phyloP scores from a whole-genome alignment of 2,797 vertebrate genomes.

The Tokudaia tokunoshimensis region DNA sequence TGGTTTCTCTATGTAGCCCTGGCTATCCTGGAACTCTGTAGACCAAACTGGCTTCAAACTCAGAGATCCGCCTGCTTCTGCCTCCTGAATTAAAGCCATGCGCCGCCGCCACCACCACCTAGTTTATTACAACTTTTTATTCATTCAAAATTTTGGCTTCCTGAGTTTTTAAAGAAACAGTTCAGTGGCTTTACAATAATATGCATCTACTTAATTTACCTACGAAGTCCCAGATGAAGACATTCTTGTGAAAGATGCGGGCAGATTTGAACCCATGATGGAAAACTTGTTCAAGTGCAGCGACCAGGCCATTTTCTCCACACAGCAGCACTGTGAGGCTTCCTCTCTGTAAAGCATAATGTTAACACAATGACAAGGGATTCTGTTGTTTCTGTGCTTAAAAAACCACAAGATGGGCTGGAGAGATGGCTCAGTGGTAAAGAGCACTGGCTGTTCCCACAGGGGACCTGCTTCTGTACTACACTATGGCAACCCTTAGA shows the following conservation, averaged over 20 bases:
- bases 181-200: background rate
- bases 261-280: constrained; percentile 95
- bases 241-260: constrained; percentile 97
- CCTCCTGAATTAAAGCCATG: background rate
- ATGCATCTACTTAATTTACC: constrained; percentile 88
- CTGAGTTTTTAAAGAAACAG: constrained; percentile 16
- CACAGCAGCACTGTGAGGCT: constrained; percentile 96
- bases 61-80: background rate
- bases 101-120: background rate
- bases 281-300: constrained; percentile 96
- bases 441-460: background rate
- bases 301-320: constrained; percentile 96
- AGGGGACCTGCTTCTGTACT: background rate
- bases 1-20: background rate
- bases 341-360: constrained; percentile 91
- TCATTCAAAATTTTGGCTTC: background rate
- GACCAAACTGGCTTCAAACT: background rate
- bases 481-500: background rate
- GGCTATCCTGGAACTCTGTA: background rate
- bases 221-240: constrained; percentile 99
- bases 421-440: background rate
- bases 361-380: constrained; percentile 1
- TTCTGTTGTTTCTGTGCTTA: background rate
- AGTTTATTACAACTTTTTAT: background rate
- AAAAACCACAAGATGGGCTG: background rate